These are phyloP conservation scores for Pollicipes pollicipes DNA, from an alignment of 1,140 invertebrate genomes.

Conservation along the genomic window DNA sequence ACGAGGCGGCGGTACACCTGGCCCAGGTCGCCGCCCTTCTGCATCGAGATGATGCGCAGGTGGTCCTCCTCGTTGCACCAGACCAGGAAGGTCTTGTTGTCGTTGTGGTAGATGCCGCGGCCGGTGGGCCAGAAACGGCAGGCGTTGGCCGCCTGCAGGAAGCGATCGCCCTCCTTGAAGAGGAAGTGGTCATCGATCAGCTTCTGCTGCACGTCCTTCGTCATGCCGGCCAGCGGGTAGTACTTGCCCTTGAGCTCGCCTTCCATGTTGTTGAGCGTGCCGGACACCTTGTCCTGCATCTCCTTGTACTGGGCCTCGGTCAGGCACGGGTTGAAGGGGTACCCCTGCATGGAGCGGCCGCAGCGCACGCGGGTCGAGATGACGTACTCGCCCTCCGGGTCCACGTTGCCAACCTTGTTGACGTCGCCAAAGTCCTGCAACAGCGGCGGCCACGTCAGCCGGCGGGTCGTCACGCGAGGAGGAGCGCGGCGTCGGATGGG, in stretches of 20 bases:
- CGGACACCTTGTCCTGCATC: constrained; percentile 75
- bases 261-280: constrained; percentile 38
- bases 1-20: constrained; percentile 21
- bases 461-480: no score
- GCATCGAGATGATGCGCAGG: constrained; percentile 92
- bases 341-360: constrained; percentile 77
- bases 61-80: constrained; percentile 99
- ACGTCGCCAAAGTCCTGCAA: constrained; percentile 79
- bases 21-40: constrained; percentile 78
- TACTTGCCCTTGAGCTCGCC: constrained; percentile 71
- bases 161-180: constrained; percentile 87
- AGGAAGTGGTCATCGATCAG: constrained; percentile 94
- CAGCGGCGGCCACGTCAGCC: no score
- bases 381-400: constrained; percentile 65
- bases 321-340: constrained; percentile 89
- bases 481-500: no score
- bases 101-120: constrained; percentile 92
- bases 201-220: constrained; percentile 81
- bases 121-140: constrained; percentile 90
- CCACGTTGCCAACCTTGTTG: constrained; percentile 67
- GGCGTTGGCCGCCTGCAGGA: constrained; percentile 65
- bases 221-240: constrained; percentile 86
- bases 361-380: constrained; percentile 89
- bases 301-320: constrained; percentile 87
- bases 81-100: constrained; percentile 88